Percentiles rank a stretch among this genome's conserved stretches.
Evolutionary conservation across 2,888 invertebrate species (phyloP).

Genomic region (Myathropa florea): DNA sequence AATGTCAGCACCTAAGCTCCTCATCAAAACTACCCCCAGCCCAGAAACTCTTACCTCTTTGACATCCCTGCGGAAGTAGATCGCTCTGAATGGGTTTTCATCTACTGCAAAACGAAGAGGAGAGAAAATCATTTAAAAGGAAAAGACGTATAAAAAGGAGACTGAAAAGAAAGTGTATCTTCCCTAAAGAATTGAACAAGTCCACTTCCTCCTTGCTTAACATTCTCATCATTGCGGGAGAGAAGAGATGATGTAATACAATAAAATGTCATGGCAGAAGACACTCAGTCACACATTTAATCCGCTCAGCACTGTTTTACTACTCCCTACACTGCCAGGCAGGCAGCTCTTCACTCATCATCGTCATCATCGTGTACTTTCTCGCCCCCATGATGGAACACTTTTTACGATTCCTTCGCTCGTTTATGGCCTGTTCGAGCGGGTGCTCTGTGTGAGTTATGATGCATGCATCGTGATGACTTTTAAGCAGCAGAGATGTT

Average conservation of each 20-base stretch:
- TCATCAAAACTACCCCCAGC: too few relatives aligned
- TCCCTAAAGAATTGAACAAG: neutral
- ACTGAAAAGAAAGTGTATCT: neutral
- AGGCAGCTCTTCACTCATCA: neutral
- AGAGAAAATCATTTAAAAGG: neutral
- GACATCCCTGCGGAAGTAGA: slow-evolving; percentile 31
- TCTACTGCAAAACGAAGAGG: slow-evolving; percentile 1
- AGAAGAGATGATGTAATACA: neutral
- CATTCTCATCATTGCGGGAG: neutral
- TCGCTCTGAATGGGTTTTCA: slow-evolving; percentile 23
- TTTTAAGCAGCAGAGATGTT: neutral
- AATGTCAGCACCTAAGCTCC: too few relatives aligned
- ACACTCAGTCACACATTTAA: neutral
- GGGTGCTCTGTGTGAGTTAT: neutral
- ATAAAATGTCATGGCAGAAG: slow-evolving; percentile 1
- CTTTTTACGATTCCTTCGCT: neutral
- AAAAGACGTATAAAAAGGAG: neutral
- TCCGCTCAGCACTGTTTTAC: neutral
- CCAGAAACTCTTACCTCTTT: neutral
- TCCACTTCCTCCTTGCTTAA: neutral
- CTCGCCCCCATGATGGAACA: neutral
- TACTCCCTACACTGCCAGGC: neutral
- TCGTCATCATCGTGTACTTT: neutral
- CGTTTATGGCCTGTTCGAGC: neutral
- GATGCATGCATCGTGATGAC: neutral